Evolutionary conservation across 2,888 invertebrate species (phyloP), one percentile per base, ranked within the genome.

Genomic region (Lymantria monacha): DNA sequence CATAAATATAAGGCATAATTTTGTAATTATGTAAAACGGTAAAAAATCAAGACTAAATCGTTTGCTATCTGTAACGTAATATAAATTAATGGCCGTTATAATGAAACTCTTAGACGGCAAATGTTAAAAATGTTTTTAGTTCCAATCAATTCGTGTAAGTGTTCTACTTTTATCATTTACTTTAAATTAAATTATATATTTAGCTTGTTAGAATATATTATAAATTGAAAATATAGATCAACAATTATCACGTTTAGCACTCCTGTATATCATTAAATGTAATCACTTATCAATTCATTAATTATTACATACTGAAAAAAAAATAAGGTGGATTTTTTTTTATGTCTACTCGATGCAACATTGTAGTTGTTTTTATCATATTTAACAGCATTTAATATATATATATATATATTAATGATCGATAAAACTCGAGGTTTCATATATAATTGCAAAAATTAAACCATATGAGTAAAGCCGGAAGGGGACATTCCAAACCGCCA

Each of bases 1-100:
- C 81, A 76, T 84, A 83, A 82, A 85, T 78, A 81, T 74, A 77
- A 81, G 76, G 81, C 83, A 86, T 87, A 87, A 87, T 86, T 87
- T 86, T 82, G 85, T 89, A 87, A 88, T 88, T 87, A 87, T 85
- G 81, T 85, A 84, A 87, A 87, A 84, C 87, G 86, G 83, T 86
- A 85, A 84, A 87, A 86, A 83, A 73, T 69, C 74, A 74, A 78
- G 75, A 76, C 79, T 72, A 81, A 86, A 85, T 80, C 79, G 82
- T 81, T 87, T 76, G 79, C 81, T 85, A 87, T 87, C 78, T 85
- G 83, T 85, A 87, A 85, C 84, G 83, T 81, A 87, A 86, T 83
- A 85, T 85, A 87, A 83, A 79, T 84, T 87, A 87, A 83, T 85
- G 77, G 76, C 74, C 73, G 76, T 80, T 81, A 82, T 83, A 86